A percentile compares a stretch with the other conserved stretches of the same genome.
Conservation (phyloP, 2,888 invertebrate genomes). For the Rhagonycha fulva region DNA sequence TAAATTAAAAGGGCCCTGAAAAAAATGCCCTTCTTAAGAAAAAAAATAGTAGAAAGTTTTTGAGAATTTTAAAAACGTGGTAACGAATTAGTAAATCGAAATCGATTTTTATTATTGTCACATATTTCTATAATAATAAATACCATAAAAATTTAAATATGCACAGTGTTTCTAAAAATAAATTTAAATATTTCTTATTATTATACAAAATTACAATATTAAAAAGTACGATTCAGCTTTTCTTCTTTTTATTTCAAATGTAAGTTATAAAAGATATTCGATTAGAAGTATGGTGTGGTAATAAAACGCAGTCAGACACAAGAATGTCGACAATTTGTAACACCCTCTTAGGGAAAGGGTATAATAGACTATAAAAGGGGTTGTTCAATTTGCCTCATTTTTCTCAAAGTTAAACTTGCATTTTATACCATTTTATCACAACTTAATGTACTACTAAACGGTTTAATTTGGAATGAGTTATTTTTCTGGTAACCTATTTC, state of each 20-base stretch:
- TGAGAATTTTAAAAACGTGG: not conserved
- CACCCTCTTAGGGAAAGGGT: conserved; percentile 36
- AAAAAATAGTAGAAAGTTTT: too few species aligned
- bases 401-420: conserved; percentile 8
- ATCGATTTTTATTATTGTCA: not conserved
- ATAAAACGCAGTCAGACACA: conserved; percentile 50
- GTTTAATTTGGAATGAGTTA: not conserved
- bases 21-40: too few species aligned
- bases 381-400: conserved; percentile 16
- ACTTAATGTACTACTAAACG: not conserved
- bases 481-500: not conserved
- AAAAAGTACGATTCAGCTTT: conserved; percentile 13
- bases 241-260: conserved; percentile 32
- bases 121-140: not conserved
- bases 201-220: not conserved
- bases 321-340: conserved; percentile 46
- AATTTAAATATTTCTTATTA: not conserved
- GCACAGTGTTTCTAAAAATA: not conserved
- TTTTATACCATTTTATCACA: not conserved
- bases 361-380: conserved; percentile 13
- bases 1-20: too few species aligned
- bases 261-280: conserved; percentile 43
- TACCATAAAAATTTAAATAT: not conserved
- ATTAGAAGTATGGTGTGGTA: conserved; percentile 41
- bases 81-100: not conserved